phyloP scores from a whole-genome alignment of 2,797 vertebrate species.

The Muscicapa striata region DNA sequence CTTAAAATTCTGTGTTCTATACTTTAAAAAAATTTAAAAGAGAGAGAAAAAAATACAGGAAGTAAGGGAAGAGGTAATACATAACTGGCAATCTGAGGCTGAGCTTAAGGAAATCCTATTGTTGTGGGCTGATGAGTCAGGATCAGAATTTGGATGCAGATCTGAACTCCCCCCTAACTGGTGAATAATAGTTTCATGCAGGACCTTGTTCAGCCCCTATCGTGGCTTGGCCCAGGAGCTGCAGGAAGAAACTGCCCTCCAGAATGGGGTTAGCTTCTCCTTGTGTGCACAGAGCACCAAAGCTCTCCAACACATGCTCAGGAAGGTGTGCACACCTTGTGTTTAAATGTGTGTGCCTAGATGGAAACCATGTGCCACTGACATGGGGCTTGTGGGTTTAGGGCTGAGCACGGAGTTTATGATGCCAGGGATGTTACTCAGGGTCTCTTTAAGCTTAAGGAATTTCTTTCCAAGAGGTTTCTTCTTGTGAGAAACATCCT shows the following conservation, averaged over 20 bases:
- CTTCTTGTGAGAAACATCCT: neutral
- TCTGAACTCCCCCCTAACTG: neutral
- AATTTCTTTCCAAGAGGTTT: neutral
- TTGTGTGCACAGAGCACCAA: neutral
- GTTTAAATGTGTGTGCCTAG: neutral
- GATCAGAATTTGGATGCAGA: neutral
- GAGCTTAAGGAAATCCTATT: conserved; percentile 12
- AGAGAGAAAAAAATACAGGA: neutral
- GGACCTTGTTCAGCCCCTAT: neutral
- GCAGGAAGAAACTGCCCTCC: neutral
- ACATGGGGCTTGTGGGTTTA: neutral
- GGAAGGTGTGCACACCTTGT: neutral
- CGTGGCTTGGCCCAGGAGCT: neutral
- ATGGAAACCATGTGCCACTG: neutral
- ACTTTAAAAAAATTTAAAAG: neutral
- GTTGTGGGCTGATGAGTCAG: neutral
- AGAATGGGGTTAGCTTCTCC: neutral
- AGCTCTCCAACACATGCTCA: neutral
- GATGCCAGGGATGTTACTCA: neutral
- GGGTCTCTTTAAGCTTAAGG: neutral
- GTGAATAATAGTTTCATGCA: neutral
- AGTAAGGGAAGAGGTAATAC: neutral
- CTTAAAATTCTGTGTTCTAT: conserved; percentile 9
- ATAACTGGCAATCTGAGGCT: neutral
- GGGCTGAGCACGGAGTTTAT: neutral